Conservation (phyloP, 2,797 vertebrate genomes). For the Oreortyx pictus region DNA sequence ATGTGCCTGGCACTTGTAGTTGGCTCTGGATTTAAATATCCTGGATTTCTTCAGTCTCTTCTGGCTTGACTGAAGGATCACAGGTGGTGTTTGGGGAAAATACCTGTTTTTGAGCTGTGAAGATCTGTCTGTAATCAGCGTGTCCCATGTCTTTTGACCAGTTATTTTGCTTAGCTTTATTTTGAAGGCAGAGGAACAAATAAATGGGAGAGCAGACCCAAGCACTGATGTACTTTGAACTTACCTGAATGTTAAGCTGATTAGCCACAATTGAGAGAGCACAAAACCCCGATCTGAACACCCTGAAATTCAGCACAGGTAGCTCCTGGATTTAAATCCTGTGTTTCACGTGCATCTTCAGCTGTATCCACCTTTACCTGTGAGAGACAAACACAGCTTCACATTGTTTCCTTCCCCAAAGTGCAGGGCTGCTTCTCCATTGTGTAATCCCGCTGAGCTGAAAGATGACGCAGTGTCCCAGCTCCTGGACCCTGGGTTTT, state of each 20-base stretch:
- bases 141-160: neutral
- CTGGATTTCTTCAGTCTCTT: neutral
- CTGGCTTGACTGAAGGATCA: neutral
- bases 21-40: neutral
- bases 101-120: neutral
- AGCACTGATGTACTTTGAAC: conserved; percentile 51
- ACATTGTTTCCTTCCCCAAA: neutral
- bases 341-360: neutral
- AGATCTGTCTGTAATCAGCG: neutral
- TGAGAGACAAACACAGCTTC: neutral
- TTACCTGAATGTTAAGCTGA: conserved; percentile 35
- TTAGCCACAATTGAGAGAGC: conserved; percentile 5
- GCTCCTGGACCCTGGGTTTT: conserved; percentile 46
- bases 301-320: neutral
- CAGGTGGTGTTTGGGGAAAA: neutral
- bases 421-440: neutral
- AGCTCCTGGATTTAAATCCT: neutral
- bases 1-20: neutral
- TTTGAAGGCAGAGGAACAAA: conserved; percentile 48
- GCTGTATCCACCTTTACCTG: neutral
- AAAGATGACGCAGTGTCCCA: conserved; percentile 28
- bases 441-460: neutral
- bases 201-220: conserved; percentile 37
- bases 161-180: conserved; percentile 14
- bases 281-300: neutral